Conservation (phyloP, 2,888 invertebrate genomes). For the Ischnus inquisitorius region DNA sequence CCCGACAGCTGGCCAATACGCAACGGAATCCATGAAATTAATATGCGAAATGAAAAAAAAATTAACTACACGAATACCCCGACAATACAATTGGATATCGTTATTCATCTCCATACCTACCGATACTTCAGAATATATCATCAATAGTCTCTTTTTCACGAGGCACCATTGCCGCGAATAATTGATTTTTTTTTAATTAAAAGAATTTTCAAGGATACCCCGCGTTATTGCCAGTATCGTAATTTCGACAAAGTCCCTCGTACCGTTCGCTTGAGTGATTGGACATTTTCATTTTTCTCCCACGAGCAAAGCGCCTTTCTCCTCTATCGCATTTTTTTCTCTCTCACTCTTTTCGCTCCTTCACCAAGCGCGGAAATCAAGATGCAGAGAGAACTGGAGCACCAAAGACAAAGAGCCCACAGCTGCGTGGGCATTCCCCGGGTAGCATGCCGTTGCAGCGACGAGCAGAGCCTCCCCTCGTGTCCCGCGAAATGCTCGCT, state of each 20-base stretch:
- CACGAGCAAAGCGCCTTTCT: not conserved
- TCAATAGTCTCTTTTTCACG: not conserved
- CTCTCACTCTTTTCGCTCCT: not conserved
- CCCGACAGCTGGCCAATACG: slow-evolving; percentile 31
- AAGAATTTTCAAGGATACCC: not conserved
- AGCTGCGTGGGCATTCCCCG: slow-evolving; percentile 69
- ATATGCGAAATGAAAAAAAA: slow-evolving; percentile 36
- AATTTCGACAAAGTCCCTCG: slow-evolving; percentile 38
- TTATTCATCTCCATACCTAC: not conserved
- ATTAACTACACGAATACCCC: not conserved
- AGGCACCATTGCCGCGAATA: not conserved
- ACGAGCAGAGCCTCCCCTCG: slow-evolving; percentile 27
- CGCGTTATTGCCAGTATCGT: slow-evolving; percentile 18
- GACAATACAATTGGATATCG: slow-evolving; percentile 3
- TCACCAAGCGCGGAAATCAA: slow-evolving; percentile 42
- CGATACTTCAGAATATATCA: not conserved
- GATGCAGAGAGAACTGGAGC: slow-evolving; percentile 66
- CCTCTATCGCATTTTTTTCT: slow-evolving; percentile 22
- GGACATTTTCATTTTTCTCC: slow-evolving; percentile 49
- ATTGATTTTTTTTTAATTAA: not conserved
- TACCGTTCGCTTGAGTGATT: slow-evolving; percentile 55
- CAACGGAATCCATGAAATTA: slow-evolving; percentile 46
- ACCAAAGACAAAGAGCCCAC: slow-evolving; percentile 70
- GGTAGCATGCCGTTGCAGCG: slow-evolving; percentile 43
- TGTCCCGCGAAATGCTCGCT: slow-evolving; percentile 65